Evolutionary conservation across 2,888 invertebrate species (phyloP), one percentile per base, ranked within the genome.

Genomic region (Lasiommata megera): DNA sequence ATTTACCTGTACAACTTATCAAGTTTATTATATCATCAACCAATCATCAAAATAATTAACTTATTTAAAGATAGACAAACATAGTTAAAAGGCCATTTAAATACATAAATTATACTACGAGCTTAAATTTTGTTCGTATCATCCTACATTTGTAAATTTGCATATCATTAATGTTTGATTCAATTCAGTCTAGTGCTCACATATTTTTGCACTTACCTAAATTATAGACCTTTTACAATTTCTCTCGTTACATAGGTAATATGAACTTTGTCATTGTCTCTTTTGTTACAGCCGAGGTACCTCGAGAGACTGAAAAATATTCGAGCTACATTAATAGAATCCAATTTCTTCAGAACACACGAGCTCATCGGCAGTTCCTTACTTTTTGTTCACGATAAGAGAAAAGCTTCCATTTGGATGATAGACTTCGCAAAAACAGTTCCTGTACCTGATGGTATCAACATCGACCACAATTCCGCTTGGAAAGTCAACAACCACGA

Each of bases 341-440:
- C 98, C 6, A 93, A 94, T 60, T 99, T 99, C 92, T 99, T 99
- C 90, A 93, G 93, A 70, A 93, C 94, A 7, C 99, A 99, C 84
- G 99, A 99, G 92, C 94, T 98, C 48, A 97, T 98, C 70, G 97
- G 98, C 63, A 98, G 98, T 82, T 98, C 98, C 18, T 89, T 99
- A 58, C 93, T 99, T 57, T 97, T 99, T 80, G 97, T 99, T 54
- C 98, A 98, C 88, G 98, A 99, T 82, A 93, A 94, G 56, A 93
- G 93, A 66, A 95, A 94, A 77, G 97, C 98, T 28, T 96, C 96
- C 62, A 94, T 98, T 11, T 99, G 99, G 99, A 93, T 99, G 91
- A 99, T 99, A 67, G 99, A 99, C 86, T 99, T 99, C 79, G 98
- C 99, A 47, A 99, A 99, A 88, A 98, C 98, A 0, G 93, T 97